Evolutionary conservation across 92 coral and sea anemone genomes (phyloP).

Genomic region (Hydrozoanthus gracilis): DNA sequence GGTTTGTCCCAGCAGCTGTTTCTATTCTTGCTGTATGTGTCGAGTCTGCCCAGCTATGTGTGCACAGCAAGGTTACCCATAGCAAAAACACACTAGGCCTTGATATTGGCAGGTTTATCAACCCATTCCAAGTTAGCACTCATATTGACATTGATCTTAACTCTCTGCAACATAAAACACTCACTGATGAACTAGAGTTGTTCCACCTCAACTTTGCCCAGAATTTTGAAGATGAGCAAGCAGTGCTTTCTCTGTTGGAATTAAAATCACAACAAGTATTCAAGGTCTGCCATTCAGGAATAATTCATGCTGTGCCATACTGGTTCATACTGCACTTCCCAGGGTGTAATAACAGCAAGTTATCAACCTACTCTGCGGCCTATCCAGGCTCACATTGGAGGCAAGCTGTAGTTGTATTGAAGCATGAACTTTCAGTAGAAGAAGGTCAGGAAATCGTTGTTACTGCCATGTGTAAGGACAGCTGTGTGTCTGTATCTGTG

Average conservation of each 20-base stretch:
- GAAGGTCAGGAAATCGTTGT: slow-evolving; percentile 80
- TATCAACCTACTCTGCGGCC: slow-evolving; percentile 76
- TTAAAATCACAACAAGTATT: slow-evolving; percentile 58
- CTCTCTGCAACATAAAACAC: slow-evolving; percentile 65
- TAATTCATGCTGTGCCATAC: slow-evolving; percentile 87
- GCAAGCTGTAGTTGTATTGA: slow-evolving; percentile 83
- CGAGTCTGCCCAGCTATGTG: slow-evolving; percentile 69
- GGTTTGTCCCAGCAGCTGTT: slow-evolving; percentile 75
- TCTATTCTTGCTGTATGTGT: slow-evolving; percentile 78
- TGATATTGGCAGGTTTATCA: slow-evolving; percentile 80
- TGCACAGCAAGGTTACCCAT: slow-evolving; percentile 69
- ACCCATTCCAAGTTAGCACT: slow-evolving; percentile 86
- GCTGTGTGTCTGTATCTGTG: slow-evolving; percentile 68
- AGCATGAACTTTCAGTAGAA: slow-evolving; percentile 64
- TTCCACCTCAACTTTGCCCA: slow-evolving; percentile 74
- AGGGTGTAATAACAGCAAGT: slow-evolving; percentile 26
- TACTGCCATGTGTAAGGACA: slow-evolving; percentile 75
- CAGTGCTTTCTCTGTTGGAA: slow-evolving; percentile 71
- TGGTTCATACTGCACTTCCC: slow-evolving; percentile 80
- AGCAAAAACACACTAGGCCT: slow-evolving; percentile 85
- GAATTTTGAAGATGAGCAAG: slow-evolving; percentile 61
- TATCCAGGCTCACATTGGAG: slow-evolving; percentile 90
- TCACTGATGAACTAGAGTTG: slow-evolving; percentile 66
- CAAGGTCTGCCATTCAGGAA: slow-evolving; percentile 66
- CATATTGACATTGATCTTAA: slow-evolving; percentile 82